phyloP scores from a whole-genome alignment of 2,888 invertebrate species.

The Baronia brevicornis region DNA sequence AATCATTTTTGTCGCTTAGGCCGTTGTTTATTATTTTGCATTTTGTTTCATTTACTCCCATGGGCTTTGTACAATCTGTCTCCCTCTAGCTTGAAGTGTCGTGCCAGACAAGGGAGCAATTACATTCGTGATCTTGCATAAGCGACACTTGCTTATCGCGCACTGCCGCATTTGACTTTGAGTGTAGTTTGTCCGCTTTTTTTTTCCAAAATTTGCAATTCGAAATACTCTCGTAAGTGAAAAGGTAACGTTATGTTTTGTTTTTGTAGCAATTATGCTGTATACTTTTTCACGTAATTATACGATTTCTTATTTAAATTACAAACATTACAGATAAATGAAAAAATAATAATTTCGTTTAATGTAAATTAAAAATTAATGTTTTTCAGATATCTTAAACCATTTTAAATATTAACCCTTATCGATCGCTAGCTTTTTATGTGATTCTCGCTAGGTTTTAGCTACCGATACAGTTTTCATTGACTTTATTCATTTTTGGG shows the following conservation, averaged over 20 bases:
- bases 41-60: slow-evolving; percentile 42
- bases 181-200: slow-evolving; percentile 67
- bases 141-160: slow-evolving; percentile 74
- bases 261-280: slow-evolving; percentile 25
- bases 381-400: no score
- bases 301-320: slow-evolving; percentile 3
- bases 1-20: slow-evolving; percentile 75
- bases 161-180: slow-evolving; percentile 70
- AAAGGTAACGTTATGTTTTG: slow-evolving; percentile 43
- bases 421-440: no score
- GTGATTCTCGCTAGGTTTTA: no score
- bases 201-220: slow-evolving; percentile 71
- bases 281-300: slow-evolving; percentile 18
- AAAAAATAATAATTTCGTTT: slow-evolving; percentile 1
- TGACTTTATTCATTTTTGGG: no score
- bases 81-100: slow-evolving; percentile 72
- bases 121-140: slow-evolving; percentile 78
- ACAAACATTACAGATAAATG: slow-evolving; percentile 9
- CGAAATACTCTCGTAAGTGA: slow-evolving; percentile 56
- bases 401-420: no score
- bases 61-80: slow-evolving; percentile 31
- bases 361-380: no score
- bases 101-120: slow-evolving; percentile 76
- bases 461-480: no score
- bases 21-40: slow-evolving; percentile 53